Evolutionary conservation across 1,140 invertebrate genomes (phyloP), one percentile per base, ranked within the genome.

Genomic region (Coenobita brevimanus): DNA sequence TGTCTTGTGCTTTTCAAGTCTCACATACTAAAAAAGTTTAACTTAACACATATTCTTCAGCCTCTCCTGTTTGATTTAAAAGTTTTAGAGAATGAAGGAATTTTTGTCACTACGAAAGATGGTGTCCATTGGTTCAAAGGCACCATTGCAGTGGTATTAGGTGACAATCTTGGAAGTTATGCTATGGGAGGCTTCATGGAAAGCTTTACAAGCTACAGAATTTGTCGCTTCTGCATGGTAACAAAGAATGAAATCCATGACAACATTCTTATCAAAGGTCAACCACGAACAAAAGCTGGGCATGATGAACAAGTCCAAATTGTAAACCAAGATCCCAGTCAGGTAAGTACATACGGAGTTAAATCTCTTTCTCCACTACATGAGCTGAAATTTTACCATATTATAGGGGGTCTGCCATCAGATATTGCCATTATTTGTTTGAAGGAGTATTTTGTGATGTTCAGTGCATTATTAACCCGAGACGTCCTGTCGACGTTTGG

Each of bases 371-470:
- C 64, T 33, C 30, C 38, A 13, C 24, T 69, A 13, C 30, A 69
- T 17, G 3, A 30, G 3, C 38, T 69, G 24, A 69, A 6, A 8
- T 69, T 8, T 36, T 69, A 33, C 24, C 64, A 69, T 69, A 36
- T 69, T 69, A 36, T 69, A 17, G 30, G 30, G 10, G 64, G 64
- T 1, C 38, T 69, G 24, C 64, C 64, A 8, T 69, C 64, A 33
- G 64, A 69, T 69, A 69, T 69, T 24, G 64, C 64, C 30, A 69
- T 69, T 3, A 69, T 69, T 69, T 69, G 24, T 69, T 69, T 69
- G 64, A 69, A 36, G 64, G 64, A 69, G 64, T 69, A 69, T 69
- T 69, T 69, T 69, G 64, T 27, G 64, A 69, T 69, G 64, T 69
- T 69, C 64, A 69, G 64, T 69, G 64, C 38, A 17, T 69, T 36